Evolutionary conservation across 1,140 invertebrate species (phyloP).

Genomic region (Temnothorax curvispinosus): DNA sequence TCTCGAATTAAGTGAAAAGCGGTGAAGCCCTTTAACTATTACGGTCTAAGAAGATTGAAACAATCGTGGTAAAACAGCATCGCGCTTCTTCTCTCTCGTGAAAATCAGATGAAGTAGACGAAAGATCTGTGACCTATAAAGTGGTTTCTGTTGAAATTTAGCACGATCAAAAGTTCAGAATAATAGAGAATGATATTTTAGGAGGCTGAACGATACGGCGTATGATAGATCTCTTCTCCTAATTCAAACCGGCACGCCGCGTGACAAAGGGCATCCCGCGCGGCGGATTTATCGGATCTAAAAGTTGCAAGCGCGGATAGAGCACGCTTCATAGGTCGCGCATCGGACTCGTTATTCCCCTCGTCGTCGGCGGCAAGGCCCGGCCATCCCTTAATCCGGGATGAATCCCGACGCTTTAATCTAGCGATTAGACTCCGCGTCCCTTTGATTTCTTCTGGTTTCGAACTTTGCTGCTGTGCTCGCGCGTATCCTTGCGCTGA

Average conservation of each 20-base stretch:
- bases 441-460: slow-evolving; percentile 69
- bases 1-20: slow-evolving; percentile 18
- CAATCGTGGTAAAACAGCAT: not conserved
- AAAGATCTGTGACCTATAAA: not conserved
- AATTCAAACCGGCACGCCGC: not conserved
- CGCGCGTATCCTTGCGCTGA: not conserved
- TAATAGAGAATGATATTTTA: slow-evolving; percentile 19
- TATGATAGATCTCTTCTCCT: not conserved
- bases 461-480: slow-evolving; percentile 36
- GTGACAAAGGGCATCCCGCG: slow-evolving; percentile 35
- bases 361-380: slow-evolving; percentile 61
- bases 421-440: slow-evolving; percentile 67
- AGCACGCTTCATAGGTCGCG: slow-evolving; percentile 58
- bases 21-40: slow-evolving; percentile 6
- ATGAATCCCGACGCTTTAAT: slow-evolving; percentile 70
- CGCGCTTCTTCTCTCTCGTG: not conserved
- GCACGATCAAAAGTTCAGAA: not conserved
- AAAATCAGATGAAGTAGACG: not conserved
- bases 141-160: not conserved
- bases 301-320: slow-evolving; percentile 69
- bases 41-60: slow-evolving; percentile 12
- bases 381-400: slow-evolving; percentile 72
- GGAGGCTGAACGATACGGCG: not conserved
- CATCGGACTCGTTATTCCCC: slow-evolving; percentile 66
- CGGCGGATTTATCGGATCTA: slow-evolving; percentile 69